Base-by-base conservation (phyloP, 2,797 vertebrate genomes). In the Eutrigla gurnardus region DNA sequence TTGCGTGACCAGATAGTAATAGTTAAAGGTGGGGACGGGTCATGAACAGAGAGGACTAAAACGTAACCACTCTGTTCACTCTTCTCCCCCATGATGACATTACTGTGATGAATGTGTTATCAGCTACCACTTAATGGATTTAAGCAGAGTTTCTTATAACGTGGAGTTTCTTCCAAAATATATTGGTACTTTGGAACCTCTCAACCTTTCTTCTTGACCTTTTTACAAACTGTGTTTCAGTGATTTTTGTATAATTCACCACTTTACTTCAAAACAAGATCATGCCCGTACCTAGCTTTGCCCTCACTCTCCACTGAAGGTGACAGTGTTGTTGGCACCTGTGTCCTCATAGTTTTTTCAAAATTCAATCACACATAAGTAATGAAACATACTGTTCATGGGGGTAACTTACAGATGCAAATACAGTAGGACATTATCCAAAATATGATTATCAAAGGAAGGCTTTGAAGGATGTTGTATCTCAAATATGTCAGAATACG, bases 1-100 rank as follows among this genome's bases (percentile, higher is more conserved):
- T 49, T 32, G 42, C n/a, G n/a, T 60, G 57, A 73, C 43, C 71
- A 77, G 55, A 53, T 78, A 61, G 7, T 74, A 73, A 73, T 63
- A 14, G 69, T 36, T 70, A 63, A 43, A 40, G 49, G 42, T 62
- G n/a, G 39, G 61, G 37, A 7, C 14, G 15, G 15, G 35, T 40
- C 37, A 32, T 4, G 15, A 61, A 33, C n/a, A 39, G n/a, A n/a
- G 12, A 61, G 11, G n/a, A 32, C 46, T 52, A 8, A 15, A 25
- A 43, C 18, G 10, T 32, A n/a, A 55, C n/a, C 25, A 18, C 43
- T 57, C 32, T 50, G 52, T 17, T 62, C 58, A 33, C 13, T 59
- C 42, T 45, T 65, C 43, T 58, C 5, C 54, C 58, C 47, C 5
- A 14, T 15, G 4, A 65, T 70, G 17, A 77, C 65, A 75, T 67